These are phyloP conservation scores for Poeciliopsis turrubarensis DNA, from an alignment of 2,113 vertebrate genomes.

Conservation along the genomic window DNA sequence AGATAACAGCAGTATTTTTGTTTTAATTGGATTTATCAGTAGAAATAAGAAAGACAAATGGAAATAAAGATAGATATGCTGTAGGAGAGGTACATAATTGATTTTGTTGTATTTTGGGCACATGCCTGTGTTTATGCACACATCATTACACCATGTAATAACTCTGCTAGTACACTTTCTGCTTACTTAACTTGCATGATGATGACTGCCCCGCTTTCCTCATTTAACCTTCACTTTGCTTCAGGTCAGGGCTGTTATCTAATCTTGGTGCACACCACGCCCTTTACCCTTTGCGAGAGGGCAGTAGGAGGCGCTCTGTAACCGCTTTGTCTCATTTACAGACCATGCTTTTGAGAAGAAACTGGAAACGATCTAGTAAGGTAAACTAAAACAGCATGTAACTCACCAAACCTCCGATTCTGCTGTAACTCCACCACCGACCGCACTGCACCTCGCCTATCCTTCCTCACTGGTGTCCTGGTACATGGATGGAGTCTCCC, in stretches of 20 bases:
- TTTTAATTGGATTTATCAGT: not conserved
- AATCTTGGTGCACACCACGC: slow-evolving; percentile 27
- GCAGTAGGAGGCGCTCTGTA: slow-evolving; percentile 81
- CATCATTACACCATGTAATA: slow-evolving; percentile 11
- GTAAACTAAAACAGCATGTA: slow-evolving; percentile 91
- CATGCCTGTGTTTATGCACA: slow-evolving; percentile 16
- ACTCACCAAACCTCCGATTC: slow-evolving; percentile 46
- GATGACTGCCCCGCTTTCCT: slow-evolving; percentile 24
- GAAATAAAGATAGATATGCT: not conserved
- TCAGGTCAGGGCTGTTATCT: slow-evolving; percentile 43
- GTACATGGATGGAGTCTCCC: slow-evolving; percentile 61
- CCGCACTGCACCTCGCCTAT: slow-evolving; percentile 56
- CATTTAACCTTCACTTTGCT: slow-evolving; percentile 27
- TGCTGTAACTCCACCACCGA: slow-evolving; percentile 57
- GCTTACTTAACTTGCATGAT: slow-evolving; percentile 60
- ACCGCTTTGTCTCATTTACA: slow-evolving; percentile 97
- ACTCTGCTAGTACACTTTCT: slow-evolving; percentile 12
- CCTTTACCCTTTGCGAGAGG: slow-evolving; percentile 51
- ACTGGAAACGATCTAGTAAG: slow-evolving; percentile 99
- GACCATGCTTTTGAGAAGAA: slow-evolving; percentile 99
- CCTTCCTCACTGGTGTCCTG: slow-evolving; percentile 67
- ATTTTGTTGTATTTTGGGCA: slow-evolving; percentile 1
- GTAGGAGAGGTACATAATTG: not conserved
- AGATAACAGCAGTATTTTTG: too few species aligned
- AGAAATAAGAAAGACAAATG: not conserved